phyloP scores from a whole-genome alignment of 2,797 vertebrate species.

The Enoplosus armatus region DNA sequence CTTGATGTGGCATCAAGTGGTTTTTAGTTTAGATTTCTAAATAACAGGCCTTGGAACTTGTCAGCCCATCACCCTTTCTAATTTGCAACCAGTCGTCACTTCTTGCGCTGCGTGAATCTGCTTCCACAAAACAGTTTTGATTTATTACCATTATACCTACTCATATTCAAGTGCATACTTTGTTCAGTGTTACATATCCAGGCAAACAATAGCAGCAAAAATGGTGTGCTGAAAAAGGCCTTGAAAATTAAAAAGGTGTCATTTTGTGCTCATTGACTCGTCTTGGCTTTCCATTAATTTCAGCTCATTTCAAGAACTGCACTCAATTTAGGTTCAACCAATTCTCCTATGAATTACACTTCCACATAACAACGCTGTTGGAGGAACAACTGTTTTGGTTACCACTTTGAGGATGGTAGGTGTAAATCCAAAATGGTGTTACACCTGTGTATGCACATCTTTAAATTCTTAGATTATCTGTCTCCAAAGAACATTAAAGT shows the following conservation, averaged over 20 bases:
- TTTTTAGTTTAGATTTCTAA: slow-evolving; percentile 51
- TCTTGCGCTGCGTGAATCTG: slow-evolving; percentile 1
- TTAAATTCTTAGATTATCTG: background rate
- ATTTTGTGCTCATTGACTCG: background rate
- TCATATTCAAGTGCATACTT: slow-evolving; percentile 24
- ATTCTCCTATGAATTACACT: background rate
- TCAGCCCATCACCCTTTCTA: slow-evolving; percentile 2
- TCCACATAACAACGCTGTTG: background rate
- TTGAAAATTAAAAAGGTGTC: background rate
- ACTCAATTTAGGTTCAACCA: background rate
- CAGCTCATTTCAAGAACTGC: slow-evolving; percentile 1
- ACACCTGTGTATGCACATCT: background rate
- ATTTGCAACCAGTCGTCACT: slow-evolving; percentile 31
- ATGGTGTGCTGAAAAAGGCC: background rate
- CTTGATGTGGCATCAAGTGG: slow-evolving; percentile 51
- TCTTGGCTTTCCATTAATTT: background rate
- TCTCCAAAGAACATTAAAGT: background rate
- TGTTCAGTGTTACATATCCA: background rate
- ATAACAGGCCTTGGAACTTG: slow-evolving; percentile 16
- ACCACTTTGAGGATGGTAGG: background rate
- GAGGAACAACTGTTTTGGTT: background rate
- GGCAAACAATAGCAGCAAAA: background rate
- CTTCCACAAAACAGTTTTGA: slow-evolving; percentile 2
- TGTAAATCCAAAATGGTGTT: background rate
- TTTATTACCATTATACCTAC: background rate